Base-by-base conservation (phyloP, 1,140 invertebrate genomes). In the Drepana arcuata region DNA sequence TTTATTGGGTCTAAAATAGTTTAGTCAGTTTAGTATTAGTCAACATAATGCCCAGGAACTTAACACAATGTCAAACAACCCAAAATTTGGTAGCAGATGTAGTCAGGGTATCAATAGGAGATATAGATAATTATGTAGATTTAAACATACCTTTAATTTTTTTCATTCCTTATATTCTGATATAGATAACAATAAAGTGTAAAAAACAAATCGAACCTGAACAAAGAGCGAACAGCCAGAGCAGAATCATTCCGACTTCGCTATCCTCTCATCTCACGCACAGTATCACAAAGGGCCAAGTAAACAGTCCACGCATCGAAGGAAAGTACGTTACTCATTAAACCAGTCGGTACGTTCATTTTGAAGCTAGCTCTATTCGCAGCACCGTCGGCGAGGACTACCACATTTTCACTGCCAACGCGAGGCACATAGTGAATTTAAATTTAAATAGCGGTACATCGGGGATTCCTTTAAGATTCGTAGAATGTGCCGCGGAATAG, bases 391-490 rank as follows among this genome's bases (percentile, higher is more conserved):
- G 42, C 47, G 44, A 74, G 50, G 59, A 65, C 60, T 66, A 48
- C 59, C 64, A 69, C 77, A 81, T 78, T 81, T 77, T 81, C 72
- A 78, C 74, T 79, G 70, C 42, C 56, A 55, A 51, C 28, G 37
- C 43, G 52, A 54, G 40, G 52, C 55, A 48, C 39, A 68, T 48
- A 63, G 66, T 62, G 77, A 79, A 81, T 81, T 63, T 74, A 68
- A 81, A 81, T 73, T 78, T 71, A 51, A 71, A 45, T 81, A 81
- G 77, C 77, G 77, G 77, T 81, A 73, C 52, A 47, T 48, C 41
- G 35, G 29, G 31, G 38, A 50, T n/a, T n/a, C 34, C 55, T 70
- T 80, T 74, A 62, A 46, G 46, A 78, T 80, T 69, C 75, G 66
- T 47, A 59, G 61, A 56, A 52, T 61, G 53, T 38, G 31, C 29